A percentile compares a stretch with the other conserved stretches of the same genome.
Evolutionary conservation across 2,888 invertebrate species (phyloP).

Genomic region (Hermodice carunculata): DNA sequence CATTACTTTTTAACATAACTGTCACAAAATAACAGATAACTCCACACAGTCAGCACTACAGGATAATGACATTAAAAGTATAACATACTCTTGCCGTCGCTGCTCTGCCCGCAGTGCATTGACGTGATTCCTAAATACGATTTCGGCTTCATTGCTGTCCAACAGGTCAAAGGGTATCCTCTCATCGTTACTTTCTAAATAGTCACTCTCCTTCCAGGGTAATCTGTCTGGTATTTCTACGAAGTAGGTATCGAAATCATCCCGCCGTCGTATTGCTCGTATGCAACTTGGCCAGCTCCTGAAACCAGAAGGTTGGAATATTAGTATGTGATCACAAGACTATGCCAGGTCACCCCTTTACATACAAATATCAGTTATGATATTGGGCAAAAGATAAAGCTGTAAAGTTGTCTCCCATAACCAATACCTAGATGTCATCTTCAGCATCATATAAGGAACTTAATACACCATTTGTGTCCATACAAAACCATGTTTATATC

Average conservation of each 20-base stretch:
- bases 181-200: slow-evolving; percentile 77
- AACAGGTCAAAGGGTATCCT: slow-evolving; percentile 94
- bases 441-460: too few relatives aligned
- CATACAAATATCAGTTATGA: too few relatives aligned
- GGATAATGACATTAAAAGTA: too few relatives aligned
- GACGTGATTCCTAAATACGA: slow-evolving; percentile 90
- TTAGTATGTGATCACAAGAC: neutral
- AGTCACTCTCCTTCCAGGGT: slow-evolving; percentile 82
- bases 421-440: too few relatives aligned
- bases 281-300: slow-evolving; percentile 92
- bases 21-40: too few relatives aligned
- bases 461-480: too few relatives aligned
- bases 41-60: too few relatives aligned
- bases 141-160: slow-evolving; percentile 91
- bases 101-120: slow-evolving; percentile 93
- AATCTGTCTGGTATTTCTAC: slow-evolving; percentile 84
- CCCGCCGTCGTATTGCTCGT: slow-evolving; percentile 87
- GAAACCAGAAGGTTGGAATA: slow-evolving; percentile 42
- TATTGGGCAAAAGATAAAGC: too few relatives aligned
- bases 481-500: too few relatives aligned
- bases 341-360: too few relatives aligned
- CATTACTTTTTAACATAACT: too few relatives aligned
- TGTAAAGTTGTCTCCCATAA: too few relatives aligned
- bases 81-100: slow-evolving; percentile 91
- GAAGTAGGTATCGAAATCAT: slow-evolving; percentile 95